phyloP scores from a whole-genome alignment of 2,888 invertebrate species.

The Phorcus lineatus region DNA sequence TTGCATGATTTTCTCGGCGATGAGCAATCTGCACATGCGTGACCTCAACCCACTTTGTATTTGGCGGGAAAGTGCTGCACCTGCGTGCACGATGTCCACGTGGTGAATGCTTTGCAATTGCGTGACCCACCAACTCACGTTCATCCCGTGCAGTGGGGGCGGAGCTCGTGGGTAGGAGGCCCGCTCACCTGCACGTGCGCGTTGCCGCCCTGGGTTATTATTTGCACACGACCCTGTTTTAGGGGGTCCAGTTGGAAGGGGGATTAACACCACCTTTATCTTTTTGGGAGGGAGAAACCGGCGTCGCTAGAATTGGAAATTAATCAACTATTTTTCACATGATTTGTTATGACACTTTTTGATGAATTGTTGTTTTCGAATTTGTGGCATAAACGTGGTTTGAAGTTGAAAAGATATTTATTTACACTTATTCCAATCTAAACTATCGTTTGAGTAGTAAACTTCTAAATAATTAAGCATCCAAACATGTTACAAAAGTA shows the following conservation, averaged over 20 bases:
- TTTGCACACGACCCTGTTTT: background rate
- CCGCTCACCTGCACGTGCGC: conserved; percentile 17
- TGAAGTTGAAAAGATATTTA: too few relatives aligned
- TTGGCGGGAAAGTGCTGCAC: background rate
- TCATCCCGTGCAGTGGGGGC: conserved; percentile 12
- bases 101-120: conserved; percentile 1
- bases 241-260: background rate
- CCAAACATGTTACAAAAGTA: too few relatives aligned
- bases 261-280: background rate
- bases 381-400: too few relatives aligned
- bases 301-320: background rate
- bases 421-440: too few relatives aligned
- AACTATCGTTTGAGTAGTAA: too few relatives aligned
- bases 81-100: background rate
- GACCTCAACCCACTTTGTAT: background rate
- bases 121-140: conserved; percentile 18
- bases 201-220: background rate
- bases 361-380: too few relatives aligned
- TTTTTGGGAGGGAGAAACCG: background rate
- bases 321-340: too few relatives aligned
- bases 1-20: too few relatives aligned
- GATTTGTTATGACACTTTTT: too few relatives aligned
- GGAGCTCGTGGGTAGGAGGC: background rate
- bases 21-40: too few relatives aligned
- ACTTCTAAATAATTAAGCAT: too few relatives aligned